Evolutionary conservation across 2,888 invertebrate species (phyloP).

Genomic region (Flexamia atlantica): DNA sequence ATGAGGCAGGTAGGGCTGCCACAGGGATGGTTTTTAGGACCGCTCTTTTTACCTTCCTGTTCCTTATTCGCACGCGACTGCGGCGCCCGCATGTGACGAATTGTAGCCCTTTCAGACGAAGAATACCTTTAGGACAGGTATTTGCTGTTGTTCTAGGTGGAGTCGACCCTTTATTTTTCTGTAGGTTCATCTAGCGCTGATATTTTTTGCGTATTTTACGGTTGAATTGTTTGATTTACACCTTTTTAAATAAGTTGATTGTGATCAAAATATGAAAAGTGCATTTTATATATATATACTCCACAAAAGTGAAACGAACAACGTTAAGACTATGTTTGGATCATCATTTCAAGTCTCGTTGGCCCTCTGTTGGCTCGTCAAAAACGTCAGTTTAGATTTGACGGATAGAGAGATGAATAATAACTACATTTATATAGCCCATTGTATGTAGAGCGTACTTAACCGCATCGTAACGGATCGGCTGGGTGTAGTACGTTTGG

Average conservation of each 20-base stretch:
- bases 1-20: neutral
- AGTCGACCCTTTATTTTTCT: neutral
- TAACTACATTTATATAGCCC: neutral
- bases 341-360: too few species aligned
- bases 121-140: conserved; percentile 1
- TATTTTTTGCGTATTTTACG: too few species aligned
- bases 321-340: too few species aligned
- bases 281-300: too few species aligned
- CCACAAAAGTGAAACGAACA: too few species aligned
- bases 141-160: neutral
- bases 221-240: too few species aligned
- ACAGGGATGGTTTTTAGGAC: conserved; percentile 20
- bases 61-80: conserved; percentile 28
- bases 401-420: neutral
- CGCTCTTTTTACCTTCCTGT: conserved; percentile 40
- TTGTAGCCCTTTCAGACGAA: neutral
- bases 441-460: neutral
- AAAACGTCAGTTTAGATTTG: too few species aligned
- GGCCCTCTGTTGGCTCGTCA: too few species aligned
- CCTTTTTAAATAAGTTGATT: too few species aligned
- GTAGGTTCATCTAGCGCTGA: too few species aligned
- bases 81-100: conserved; percentile 13
- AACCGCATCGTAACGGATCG: neutral
- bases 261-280: too few species aligned
- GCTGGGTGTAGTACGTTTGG: neutral